Conservation (phyloP, 2,113 vertebrate species). For the Ia io region DNA sequence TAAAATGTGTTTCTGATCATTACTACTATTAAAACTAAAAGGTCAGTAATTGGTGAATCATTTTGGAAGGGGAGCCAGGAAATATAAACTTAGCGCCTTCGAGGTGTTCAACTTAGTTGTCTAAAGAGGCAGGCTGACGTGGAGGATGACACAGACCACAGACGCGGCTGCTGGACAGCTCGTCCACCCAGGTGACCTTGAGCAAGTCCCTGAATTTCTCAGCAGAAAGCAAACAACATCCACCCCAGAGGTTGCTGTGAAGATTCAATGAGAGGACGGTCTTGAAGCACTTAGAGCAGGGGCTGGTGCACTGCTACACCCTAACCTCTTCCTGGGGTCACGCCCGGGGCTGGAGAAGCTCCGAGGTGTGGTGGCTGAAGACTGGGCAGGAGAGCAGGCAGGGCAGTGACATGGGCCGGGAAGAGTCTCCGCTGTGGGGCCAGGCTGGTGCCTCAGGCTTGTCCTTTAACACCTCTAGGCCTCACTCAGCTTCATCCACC, state of each 20-base stretch:
- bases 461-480: not conserved
- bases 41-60: constrained; percentile 31
- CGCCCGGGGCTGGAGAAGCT: not conserved
- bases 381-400: not conserved
- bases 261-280: too few species aligned
- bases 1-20: constrained; percentile 50
- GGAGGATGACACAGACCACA: not conserved
- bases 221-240: not conserved
- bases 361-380: not conserved
- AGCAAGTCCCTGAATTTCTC: not conserved
- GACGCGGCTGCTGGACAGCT: not conserved
- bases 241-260: not conserved
- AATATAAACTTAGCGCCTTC: constrained; percentile 36
- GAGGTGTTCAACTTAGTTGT: not conserved
- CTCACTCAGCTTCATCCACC: not conserved
- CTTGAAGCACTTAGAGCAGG: accelerated
- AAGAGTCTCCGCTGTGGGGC: not conserved
- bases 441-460: not conserved
- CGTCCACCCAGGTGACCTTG: not conserved
- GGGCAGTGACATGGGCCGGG: not conserved
- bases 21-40: constrained; percentile 48
- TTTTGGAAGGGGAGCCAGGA: constrained; percentile 62
- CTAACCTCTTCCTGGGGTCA: not conserved
- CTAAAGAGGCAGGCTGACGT: not conserved
- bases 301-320: not conserved